phyloP scores from a whole-genome alignment of 2,888 invertebrate species.

The Muscina levida region DNA sequence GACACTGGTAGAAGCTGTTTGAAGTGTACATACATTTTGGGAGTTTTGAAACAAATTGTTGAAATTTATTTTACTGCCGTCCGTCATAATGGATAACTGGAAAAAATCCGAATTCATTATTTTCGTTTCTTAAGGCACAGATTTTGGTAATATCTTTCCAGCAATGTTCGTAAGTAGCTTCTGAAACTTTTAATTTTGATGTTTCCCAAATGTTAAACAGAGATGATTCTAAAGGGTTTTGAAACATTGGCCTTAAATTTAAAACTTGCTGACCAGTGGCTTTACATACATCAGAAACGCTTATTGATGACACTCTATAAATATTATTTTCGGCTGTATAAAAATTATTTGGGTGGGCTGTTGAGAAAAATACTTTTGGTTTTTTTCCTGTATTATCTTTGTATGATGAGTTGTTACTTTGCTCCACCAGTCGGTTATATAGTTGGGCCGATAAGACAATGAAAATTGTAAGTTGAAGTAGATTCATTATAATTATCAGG shows the following conservation, averaged over 20 bases:
- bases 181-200: slow-evolving; percentile 35
- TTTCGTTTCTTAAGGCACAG: slow-evolving; percentile 47
- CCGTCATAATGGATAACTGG: slow-evolving; percentile 48
- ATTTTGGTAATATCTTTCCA: not conserved
- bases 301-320: slow-evolving; percentile 28
- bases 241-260: slow-evolving; percentile 41
- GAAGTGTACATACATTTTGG: slow-evolving; percentile 32
- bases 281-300: not conserved
- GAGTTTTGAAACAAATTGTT: slow-evolving; percentile 40
- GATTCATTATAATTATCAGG: slow-evolving; percentile 44
- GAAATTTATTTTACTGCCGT: slow-evolving; percentile 43
- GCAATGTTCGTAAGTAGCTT: slow-evolving; percentile 32
- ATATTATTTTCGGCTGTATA: slow-evolving; percentile 38
- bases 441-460: slow-evolving; percentile 21
- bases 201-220: slow-evolving; percentile 26
- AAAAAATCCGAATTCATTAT: slow-evolving; percentile 47
- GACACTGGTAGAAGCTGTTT: too few species aligned
- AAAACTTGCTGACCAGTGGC: slow-evolving; percentile 41
- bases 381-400: not conserved
- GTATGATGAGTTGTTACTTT: slow-evolving; percentile 37
- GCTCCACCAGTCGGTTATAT: slow-evolving; percentile 35
- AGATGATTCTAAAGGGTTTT: slow-evolving; percentile 37
- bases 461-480: slow-evolving; percentile 44
- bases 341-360: slow-evolving; percentile 42
- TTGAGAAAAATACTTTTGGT: slow-evolving; percentile 2